Percentiles rank a stretch among this genome's conserved stretches.
These are phyloP conservation scores for Scomberomorus guttatus DNA, from an alignment of 2,797 vertebrate genomes.

Conservation along the genomic window DNA sequence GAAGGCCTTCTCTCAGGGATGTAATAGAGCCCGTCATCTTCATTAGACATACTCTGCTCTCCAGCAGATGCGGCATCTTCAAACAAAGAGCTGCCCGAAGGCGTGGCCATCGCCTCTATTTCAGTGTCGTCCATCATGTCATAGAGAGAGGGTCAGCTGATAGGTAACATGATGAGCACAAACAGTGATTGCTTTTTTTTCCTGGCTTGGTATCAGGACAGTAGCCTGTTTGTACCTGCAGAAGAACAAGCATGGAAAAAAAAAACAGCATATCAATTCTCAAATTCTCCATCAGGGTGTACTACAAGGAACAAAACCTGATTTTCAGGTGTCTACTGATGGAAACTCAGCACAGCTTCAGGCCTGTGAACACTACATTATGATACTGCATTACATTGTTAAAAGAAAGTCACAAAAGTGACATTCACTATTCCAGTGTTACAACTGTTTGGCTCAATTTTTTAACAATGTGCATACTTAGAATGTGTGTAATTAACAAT, in stretches of 20 bases:
- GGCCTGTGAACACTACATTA: background rate
- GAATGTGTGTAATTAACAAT: no score
- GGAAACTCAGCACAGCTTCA: background rate
- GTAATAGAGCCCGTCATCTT: constrained; percentile 68
- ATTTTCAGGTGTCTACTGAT: constrained; percentile 24
- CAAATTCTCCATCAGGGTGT: background rate
- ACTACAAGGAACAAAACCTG: constrained; percentile 1
- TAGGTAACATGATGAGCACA: background rate
- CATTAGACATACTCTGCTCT: constrained; percentile 37
- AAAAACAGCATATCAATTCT: background rate
- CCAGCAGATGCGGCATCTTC: constrained; percentile 73
- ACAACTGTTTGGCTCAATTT: no score
- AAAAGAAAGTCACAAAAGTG: background rate
- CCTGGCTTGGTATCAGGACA: background rate
- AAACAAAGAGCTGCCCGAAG: constrained; percentile 51
- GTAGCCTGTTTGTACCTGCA: constrained; percentile 27
- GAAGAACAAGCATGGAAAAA: background rate
- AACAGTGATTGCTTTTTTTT: background rate
- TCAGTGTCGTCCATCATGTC: constrained; percentile 53
- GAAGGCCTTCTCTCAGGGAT: constrained; percentile 75
- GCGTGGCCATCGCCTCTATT: background rate
- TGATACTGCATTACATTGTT: background rate
- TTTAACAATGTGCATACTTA: no score
- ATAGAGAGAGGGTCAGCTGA: background rate
- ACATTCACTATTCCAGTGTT: no score